phyloP scores from a whole-genome alignment of 2,797 vertebrate species.

The Loris lydekkerianus region DNA sequence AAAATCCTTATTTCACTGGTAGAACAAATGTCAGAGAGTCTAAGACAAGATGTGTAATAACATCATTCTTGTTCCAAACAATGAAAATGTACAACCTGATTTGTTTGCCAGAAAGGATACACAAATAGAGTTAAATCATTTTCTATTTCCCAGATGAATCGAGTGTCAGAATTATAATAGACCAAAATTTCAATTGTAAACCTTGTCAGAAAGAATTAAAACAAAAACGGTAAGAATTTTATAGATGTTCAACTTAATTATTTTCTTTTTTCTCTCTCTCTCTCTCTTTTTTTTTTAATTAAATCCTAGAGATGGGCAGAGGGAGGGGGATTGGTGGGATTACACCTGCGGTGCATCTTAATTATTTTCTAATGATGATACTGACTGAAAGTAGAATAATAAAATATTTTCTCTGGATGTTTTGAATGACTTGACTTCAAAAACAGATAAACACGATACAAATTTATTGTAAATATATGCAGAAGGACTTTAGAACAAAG shows the following conservation, averaged over 20 bases:
- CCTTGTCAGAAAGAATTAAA: background rate
- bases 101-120: slow-evolving; percentile 16
- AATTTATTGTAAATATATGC: background rate
- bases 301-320: no score
- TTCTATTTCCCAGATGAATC: background rate
- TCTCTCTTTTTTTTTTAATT: no score
- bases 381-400: background rate
- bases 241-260: background rate
- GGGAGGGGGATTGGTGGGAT: no score
- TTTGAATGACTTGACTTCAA: background rate
- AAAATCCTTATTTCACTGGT: slow-evolving; percentile 43
- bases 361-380: background rate
- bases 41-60: slow-evolving; percentile 48
- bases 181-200: background rate
- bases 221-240: background rate
- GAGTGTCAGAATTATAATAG: background rate
- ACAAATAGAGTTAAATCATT: background rate
- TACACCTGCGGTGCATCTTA: background rate
- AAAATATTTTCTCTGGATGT: background rate
- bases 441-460: background rate
- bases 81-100: slow-evolving; percentile 2
- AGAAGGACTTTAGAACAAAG: background rate
- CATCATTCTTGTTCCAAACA: slow-evolving; percentile 1
- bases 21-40: slow-evolving; percentile 38
- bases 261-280: background rate